Base-by-base conservation (phyloP, 2,113 vertebrate species). In the Burhinus oedicnemus region DNA sequence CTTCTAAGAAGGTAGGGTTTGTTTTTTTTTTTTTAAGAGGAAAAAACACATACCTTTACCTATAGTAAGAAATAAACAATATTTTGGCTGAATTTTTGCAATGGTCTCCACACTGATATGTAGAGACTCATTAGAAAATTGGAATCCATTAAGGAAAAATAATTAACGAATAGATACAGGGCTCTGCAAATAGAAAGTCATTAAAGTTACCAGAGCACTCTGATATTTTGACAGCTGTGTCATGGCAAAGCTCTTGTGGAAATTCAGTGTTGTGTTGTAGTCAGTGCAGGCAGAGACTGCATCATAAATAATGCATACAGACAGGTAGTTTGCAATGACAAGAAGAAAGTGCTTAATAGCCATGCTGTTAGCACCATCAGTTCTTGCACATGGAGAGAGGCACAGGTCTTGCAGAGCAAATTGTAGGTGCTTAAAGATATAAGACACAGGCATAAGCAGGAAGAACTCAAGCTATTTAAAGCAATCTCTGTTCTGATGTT, bases 31-130 rank as follows among this genome's bases (percentile, higher is more conserved):
- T n/a, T n/a, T n/a, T n/a, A n/a, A 57, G 12, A 62, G 34, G 18
- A 29, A 54, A 78, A 40, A 3, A 0, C 13, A 36, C 2, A 0
- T 11, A 6, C 6, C 27, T 81, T 40, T 11, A 16, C 12, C 6
- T 25, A 22, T 4, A 62, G 29, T 12, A 57, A 65, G 49, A 75
- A 45, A 58, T 22, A 64, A 75, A 45, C 26, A n/a, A 9, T 23
- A 26, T 30, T 77, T 54, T 13, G 6, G 34, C 30, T 60, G 16
- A 58, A 32, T 74, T 49, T 70, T 47, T 75, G 27, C 44, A 9
- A 3, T 6, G 6, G 5, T 58, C 47, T 74, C 49, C 18, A 7
- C 15, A 23, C 32, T 16, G 40, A n/a, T 27, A 15, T 5, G 4
- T 2, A 58, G 10, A 38, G 1, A 42, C 14, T 58, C 19, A 8